A percentile compares a stretch with the other conserved stretches of the same genome.
These are phyloP conservation scores for Aeoliscus strigatus DNA, from an alignment of 2,797 vertebrate genomes.

Conservation along the genomic window DNA sequence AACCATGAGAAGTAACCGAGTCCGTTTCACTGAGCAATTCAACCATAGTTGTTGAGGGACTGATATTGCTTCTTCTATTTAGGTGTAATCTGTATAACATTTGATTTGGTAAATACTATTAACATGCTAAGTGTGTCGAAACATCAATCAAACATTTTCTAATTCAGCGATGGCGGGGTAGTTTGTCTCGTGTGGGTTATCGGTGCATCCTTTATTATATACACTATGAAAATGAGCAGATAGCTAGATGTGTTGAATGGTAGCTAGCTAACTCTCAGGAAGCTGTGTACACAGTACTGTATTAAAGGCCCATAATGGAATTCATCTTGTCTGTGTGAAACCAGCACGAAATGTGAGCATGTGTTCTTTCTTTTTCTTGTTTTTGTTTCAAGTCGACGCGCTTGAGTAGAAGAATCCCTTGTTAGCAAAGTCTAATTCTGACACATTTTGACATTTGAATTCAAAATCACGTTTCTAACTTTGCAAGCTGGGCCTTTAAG, in stretches of 20 bases:
- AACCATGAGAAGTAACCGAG: too few species aligned
- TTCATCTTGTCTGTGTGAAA: slow-evolving; percentile 3
- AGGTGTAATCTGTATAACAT: too few species aligned
- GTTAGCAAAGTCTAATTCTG: slow-evolving; percentile 4
- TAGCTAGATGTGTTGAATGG: slow-evolving; percentile 61
- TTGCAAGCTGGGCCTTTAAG: slow-evolving; percentile 58
- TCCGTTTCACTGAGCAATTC: too few species aligned
- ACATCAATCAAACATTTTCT: background rate
- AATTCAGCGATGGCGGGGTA: slow-evolving; percentile 2
- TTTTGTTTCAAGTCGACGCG: slow-evolving; percentile 1
- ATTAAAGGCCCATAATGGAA: slow-evolving; percentile 61
- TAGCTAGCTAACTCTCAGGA: slow-evolving; percentile 76
- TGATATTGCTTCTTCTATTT: too few species aligned
- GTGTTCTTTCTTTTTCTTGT: too few species aligned
- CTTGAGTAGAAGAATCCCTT: slow-evolving; percentile 2
- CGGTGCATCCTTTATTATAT: slow-evolving; percentile 36
- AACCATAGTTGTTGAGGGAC: too few species aligned
- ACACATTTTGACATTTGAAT: slow-evolving; percentile 2
- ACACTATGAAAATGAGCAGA: slow-evolving; percentile 50
- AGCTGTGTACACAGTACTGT: slow-evolving; percentile 65
- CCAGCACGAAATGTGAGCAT: background rate
- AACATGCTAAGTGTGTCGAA: slow-evolving; percentile 21
- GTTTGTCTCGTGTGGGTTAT: slow-evolving; percentile 12
- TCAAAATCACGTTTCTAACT: slow-evolving; percentile 9
- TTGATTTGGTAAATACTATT: slow-evolving; percentile 26